Percentiles rank a stretch among this genome's conserved stretches.
Evolutionary conservation across 2,113 vertebrate genomes (phyloP).

Genomic region (Erinaceus europaeus): DNA sequence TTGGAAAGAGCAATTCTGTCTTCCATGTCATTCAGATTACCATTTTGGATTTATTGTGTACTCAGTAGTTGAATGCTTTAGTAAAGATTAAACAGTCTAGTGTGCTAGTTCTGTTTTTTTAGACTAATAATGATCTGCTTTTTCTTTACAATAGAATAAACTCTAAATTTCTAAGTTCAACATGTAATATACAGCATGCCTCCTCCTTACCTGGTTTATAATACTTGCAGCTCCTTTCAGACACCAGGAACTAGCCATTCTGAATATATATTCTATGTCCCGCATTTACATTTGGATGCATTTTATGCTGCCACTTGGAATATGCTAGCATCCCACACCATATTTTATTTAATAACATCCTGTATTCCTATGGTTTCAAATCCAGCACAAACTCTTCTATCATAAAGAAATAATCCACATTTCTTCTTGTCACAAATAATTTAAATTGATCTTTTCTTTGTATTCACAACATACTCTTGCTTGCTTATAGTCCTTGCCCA

Average conservation of each 20-base stretch:
- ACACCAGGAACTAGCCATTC: background rate
- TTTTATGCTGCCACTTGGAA: background rate
- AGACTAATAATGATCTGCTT: background rate
- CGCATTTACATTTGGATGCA: background rate
- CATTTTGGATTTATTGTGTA: slow-evolving; percentile 8
- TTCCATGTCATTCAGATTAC: background rate
- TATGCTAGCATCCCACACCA: background rate
- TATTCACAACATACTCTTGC: background rate
- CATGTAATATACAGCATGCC: background rate
- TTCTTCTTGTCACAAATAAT: slow-evolving; percentile 9
- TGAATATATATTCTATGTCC: background rate
- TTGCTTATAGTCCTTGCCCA: background rate
- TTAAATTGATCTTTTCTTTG: background rate
- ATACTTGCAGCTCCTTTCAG: background rate
- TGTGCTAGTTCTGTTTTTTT: background rate
- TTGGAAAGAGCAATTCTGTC: background rate
- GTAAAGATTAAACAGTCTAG: background rate
- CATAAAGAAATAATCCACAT: background rate
- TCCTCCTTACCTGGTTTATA: background rate
- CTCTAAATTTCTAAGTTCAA: background rate
- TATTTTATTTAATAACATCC: slow-evolving; percentile 24
- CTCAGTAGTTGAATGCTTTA: background rate
- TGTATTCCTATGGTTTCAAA: background rate
- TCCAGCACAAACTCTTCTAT: background rate
- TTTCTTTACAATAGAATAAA: background rate